Evolutionary conservation across 2,888 invertebrate species (phyloP).

Genomic region (Pycnomerus fuliginosus): DNA sequence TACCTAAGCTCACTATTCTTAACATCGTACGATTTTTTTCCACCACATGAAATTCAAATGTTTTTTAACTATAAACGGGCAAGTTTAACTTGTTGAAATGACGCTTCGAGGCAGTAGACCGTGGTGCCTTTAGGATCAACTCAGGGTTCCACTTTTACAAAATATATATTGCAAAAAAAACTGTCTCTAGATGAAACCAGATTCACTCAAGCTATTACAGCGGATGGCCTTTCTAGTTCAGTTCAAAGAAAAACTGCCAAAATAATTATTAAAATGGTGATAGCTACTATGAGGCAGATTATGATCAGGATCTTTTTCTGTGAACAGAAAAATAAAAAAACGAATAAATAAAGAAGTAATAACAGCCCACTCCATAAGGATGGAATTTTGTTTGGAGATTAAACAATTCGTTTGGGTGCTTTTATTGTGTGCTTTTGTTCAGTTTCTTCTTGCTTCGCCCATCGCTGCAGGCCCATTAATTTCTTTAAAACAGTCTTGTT

Average conservation of each 20-base stretch:
- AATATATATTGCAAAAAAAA: conserved; percentile 5
- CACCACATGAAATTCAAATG: conserved; percentile 15
- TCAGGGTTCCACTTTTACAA: conserved; percentile 13
- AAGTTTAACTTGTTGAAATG: no score
- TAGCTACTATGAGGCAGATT: conserved; percentile 77
- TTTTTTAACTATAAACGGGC: no score
- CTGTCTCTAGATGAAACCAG: neutral
- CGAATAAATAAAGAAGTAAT: conserved; percentile 10
- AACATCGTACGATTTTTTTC: conserved; percentile 12
- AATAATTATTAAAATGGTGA: conserved; percentile 75
- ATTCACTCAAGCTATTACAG: neutral
- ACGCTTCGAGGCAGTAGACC: conserved; percentile 13
- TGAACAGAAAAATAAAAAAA: conserved; percentile 57
- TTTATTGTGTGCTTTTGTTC: no score
- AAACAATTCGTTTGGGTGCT: no score
- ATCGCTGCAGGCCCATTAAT: no score
- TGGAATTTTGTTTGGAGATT: no score
- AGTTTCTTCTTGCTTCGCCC: no score
- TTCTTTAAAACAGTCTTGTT: no score
- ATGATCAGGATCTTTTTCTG: conserved; percentile 89
- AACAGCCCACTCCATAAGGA: neutral
- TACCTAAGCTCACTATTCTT: conserved; percentile 24
- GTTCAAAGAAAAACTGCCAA: conserved; percentile 55
- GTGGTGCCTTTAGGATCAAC: conserved; percentile 8
- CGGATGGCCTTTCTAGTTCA: no score